These are phyloP conservation scores for Cepaea hortensis DNA, from an alignment of 2,888 invertebrate genomes.

Conservation along the genomic window DNA sequence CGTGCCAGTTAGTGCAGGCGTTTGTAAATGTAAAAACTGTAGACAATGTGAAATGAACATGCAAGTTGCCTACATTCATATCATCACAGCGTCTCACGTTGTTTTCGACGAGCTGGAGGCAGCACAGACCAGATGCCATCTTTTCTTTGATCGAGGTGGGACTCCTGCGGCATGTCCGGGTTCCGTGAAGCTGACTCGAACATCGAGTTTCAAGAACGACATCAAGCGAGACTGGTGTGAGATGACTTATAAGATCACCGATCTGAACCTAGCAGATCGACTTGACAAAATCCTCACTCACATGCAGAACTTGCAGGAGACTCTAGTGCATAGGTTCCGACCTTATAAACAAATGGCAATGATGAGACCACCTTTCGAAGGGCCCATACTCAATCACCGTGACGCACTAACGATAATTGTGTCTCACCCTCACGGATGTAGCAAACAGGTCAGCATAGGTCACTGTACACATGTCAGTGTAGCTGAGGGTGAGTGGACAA, in stretches of 20 bases:
- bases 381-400: background rate
- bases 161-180: background rate
- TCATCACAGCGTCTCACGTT: conserved; percentile 7
- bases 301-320: no score
- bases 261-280: background rate
- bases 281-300: background rate
- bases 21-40: no score
- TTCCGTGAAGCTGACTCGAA: background rate
- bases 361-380: no score
- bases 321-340: no score
- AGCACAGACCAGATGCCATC: conserved; percentile 1
- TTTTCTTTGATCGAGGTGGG: conserved; percentile 6
- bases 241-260: background rate
- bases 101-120: background rate
- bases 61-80: background rate
- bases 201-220: background rate
- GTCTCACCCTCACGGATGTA: background rate
- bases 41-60: background rate
- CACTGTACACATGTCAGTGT: background rate
- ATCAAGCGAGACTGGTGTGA: background rate
- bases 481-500: background rate
- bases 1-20: no score
- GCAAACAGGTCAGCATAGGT: conserved; percentile 8
- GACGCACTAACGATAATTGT: background rate
- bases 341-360: no score